Base-by-base conservation (phyloP, 2,797 vertebrate species). In the Naso thynnoides region DNA sequence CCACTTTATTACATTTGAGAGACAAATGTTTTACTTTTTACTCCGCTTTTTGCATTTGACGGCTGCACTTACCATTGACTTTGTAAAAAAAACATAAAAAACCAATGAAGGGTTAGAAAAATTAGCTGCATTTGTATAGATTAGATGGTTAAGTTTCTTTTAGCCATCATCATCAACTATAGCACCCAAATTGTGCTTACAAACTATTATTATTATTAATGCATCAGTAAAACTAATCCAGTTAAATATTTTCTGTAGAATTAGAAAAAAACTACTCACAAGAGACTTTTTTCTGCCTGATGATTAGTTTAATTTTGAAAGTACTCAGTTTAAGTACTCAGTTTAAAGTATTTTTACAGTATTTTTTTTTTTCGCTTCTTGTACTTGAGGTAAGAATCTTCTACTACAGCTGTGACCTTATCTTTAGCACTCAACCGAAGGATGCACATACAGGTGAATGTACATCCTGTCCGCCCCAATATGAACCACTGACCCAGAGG, bases 401-500 rank as follows among this genome's bases (percentile, higher is more conserved):
- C 10, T 13, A 6, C 24, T 21, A 21, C 21, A n/a, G 18, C 38
- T 8, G 6, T 61, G 24, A 53, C 52, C 38, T 60, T 57, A 11
- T 57, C 14, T 59, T 56, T n/a, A 29, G 26, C 24, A 29, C 60
- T 31, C 44, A 70, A 38, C 49, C 45, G n/a, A 56, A 64, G 36
- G 39, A 57, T 63, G 49, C 21, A 73, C 24, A 44, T 31, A 58
- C 2, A 48, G 67, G 66, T 53, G 41, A 45, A 54, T 70, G 60
- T 41, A 4, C 52, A 24, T 76, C 59, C 52, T 68, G 31, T 2
- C 36, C 41, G 64, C 24, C n/a, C n/a, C 9, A 54, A 26, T 49
- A 29, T 60, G 58, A 54, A 52, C 27, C 45, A 26, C 36, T 60
- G 78, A 66, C 63, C 57, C 33, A 56, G 27, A 29, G 42, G 78